phyloP scores from a whole-genome alignment of 2,113 vertebrate species.

The Equus przewalskii region DNA sequence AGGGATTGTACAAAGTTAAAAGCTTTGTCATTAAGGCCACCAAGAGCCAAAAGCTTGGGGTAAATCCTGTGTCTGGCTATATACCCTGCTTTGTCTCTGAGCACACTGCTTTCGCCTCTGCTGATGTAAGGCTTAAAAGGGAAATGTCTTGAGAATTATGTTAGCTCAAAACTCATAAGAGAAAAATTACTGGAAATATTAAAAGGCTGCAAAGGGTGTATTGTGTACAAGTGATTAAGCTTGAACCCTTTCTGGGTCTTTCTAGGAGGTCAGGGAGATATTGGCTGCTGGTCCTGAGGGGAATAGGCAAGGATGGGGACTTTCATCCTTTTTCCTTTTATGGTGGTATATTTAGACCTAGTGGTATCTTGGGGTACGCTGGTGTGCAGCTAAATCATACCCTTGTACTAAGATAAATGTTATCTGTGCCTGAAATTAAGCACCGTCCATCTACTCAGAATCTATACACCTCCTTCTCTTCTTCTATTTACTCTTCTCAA shows the following conservation, averaged over 20 bases:
- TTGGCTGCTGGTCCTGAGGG: slow-evolving; percentile 74
- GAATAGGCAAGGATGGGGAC: slow-evolving; percentile 24
- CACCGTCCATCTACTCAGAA: neutral
- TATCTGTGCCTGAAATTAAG: slow-evolving; percentile 55
- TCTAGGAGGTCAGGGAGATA: slow-evolving; percentile 68
- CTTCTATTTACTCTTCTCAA: slow-evolving; percentile 14
- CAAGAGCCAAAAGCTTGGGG: neutral
- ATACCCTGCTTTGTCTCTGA: neutral
- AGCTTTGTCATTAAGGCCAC: slow-evolving; percentile 54
- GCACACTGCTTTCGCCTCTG: neutral
- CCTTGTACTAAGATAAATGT: slow-evolving; percentile 41
- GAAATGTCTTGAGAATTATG: neutral
- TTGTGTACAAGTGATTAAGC: slow-evolving; percentile 44
- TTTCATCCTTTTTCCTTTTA: slow-evolving; percentile 64
- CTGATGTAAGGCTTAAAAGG: slow-evolving; percentile 47
- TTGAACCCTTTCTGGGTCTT: slow-evolving; percentile 43
- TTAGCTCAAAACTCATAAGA: slow-evolving; percentile 80
- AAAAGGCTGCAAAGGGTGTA: slow-evolving; percentile 73
- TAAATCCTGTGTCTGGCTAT: neutral
- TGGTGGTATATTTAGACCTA: slow-evolving; percentile 56
- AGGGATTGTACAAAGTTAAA: slow-evolving; percentile 72
- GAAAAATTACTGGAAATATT: slow-evolving; percentile 70
- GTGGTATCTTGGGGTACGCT: slow-evolving; percentile 44
- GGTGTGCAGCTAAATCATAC: slow-evolving; percentile 14
- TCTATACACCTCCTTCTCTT: neutral